These are phyloP conservation scores for Hoplias malabaricus DNA, from an alignment of 2,113 vertebrate genomes.

Conservation along the genomic window DNA sequence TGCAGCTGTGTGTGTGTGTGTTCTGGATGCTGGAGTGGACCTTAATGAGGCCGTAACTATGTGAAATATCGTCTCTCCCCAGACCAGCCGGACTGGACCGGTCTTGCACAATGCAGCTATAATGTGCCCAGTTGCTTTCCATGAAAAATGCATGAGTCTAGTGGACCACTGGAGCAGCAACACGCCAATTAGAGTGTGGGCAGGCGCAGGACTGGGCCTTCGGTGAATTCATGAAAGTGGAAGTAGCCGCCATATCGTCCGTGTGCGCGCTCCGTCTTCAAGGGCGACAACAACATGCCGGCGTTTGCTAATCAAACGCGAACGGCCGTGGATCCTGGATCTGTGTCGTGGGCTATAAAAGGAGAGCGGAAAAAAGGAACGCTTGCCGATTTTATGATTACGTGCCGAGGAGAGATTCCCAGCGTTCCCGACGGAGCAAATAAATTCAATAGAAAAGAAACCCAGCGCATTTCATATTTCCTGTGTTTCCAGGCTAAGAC, in stretches of 20 bases:
- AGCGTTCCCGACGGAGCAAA: constrained; percentile 30
- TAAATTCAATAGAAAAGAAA: constrained; percentile 6
- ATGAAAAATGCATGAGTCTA: constrained; percentile 74
- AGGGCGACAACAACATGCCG: background rate
- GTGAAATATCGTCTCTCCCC: constrained; percentile 59
- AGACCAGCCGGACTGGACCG: constrained; percentile 53
- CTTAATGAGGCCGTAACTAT: constrained; percentile 64
- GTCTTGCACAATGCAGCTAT: constrained; percentile 64
- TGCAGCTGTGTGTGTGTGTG: constrained; percentile 13
- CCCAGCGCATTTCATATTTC: constrained; percentile 26
- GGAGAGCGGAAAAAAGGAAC: background rate
- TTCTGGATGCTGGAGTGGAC: constrained; percentile 31
- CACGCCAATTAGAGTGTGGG: constrained; percentile 70
- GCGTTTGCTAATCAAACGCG: background rate
- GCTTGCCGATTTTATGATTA: background rate
- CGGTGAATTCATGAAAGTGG: constrained; percentile 71
- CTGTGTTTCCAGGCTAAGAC: constrained; percentile 26
- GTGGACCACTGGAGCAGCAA: constrained; percentile 61
- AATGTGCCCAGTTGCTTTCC: constrained; percentile 68
- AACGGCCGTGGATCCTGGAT: background rate
- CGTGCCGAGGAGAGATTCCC: constrained; percentile 30
- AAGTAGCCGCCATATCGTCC: constrained; percentile 60
- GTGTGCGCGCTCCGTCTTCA: background rate
- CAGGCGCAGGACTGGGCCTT: constrained; percentile 59
- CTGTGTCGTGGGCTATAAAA: background rate